Base-by-base conservation (phyloP, 2,113 vertebrate genomes). In the Tylochromis polylepis region DNA sequence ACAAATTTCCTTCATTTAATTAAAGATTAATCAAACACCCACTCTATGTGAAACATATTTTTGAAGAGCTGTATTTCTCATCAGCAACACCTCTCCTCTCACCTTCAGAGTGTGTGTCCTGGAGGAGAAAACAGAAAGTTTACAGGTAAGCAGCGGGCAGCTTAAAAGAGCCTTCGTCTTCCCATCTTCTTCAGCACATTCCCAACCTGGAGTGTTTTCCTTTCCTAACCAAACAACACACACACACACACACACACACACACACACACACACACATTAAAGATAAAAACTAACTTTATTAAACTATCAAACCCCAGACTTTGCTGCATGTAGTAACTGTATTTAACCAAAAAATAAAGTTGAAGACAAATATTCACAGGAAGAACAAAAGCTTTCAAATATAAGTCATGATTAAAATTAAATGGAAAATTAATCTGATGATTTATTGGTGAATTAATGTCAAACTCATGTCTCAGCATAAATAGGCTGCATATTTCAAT, bases 181-280 rank as follows among this genome's bases (percentile, higher is more conserved):
- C 38, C 41, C 34, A n/a, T 85, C 79, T 11, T 93, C 92, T 49
- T 87, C 90, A 31, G 77, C 65, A 87, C 49, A 27, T 77, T 89
- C 80, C 92, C 92, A 91, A 1, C 87, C 90, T 0, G n/a, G 29
- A 43, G 34, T 27, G 83, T 93, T 93, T 36, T 91, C 92, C n/a
- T 87, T 83, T 29, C 80, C 92, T 93, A 14, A 29, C 16, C 46
- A 55, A 11, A 70, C 15, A 22, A 59, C 12, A 36, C 10, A 27
- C 41, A 59, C 1, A 11, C 22, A 36, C 24, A 8, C 18, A 31
- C 36, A 43, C 49, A 9, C 38, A 8, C 38, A 38, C 36, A 38
- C 36, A 38, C 36, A 11, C 15, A 16, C 43, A 60, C 27, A 31
- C 58, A 60, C 11, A 65, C 20, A 4, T 65, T 65, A 38, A 29